These are phyloP conservation scores for Trematomus bernacchii DNA, from an alignment of 2,797 vertebrate genomes.

Conservation along the genomic window DNA sequence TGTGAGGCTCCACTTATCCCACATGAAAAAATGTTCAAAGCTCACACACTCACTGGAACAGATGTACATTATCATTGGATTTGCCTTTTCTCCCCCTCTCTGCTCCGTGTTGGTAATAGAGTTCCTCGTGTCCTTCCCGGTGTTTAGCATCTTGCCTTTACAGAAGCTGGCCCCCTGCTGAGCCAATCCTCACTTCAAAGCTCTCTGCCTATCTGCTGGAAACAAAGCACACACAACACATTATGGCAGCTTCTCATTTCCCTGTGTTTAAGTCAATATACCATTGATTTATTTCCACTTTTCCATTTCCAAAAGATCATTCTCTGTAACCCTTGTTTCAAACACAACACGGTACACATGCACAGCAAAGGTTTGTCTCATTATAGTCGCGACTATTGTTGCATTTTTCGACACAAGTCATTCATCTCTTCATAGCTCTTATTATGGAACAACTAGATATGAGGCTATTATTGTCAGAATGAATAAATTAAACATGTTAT, in stretches of 20 bases:
- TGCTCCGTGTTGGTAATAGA: slow-evolving; percentile 94
- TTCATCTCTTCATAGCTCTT: background rate
- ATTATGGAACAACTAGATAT: slow-evolving; percentile 14
- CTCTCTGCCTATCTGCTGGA: slow-evolving; percentile 92
- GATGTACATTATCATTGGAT: slow-evolving; percentile 99
- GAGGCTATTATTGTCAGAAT: slow-evolving; percentile 2
- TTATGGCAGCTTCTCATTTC: slow-evolving; percentile 93
- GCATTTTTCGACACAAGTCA: slow-evolving; percentile 15
- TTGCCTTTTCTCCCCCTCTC: slow-evolving; percentile 90
- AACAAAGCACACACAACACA: slow-evolving; percentile 94
- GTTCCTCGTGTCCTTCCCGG: slow-evolving; percentile 90
- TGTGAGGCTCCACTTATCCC: slow-evolving; percentile 96
- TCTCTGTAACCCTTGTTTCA: slow-evolving; percentile 43
- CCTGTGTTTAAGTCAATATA: slow-evolving; percentile 92
- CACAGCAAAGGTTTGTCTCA: slow-evolving; percentile 33
- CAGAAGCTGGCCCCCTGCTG: slow-evolving; percentile 93
- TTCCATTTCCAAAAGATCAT: slow-evolving; percentile 78
- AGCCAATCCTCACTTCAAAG: slow-evolving; percentile 98
- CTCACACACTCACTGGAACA: slow-evolving; percentile 98
- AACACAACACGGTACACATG: slow-evolving; percentile 46
- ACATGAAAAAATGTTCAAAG: slow-evolving; percentile 98
- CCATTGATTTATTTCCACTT: slow-evolving; percentile 84
- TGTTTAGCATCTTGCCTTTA: slow-evolving; percentile 93
- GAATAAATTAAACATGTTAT: background rate
- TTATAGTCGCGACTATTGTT: slow-evolving; percentile 15